phyloP scores from a whole-genome alignment of 2,888 invertebrate genomes.

The Drosophila heteroneura region DNA sequence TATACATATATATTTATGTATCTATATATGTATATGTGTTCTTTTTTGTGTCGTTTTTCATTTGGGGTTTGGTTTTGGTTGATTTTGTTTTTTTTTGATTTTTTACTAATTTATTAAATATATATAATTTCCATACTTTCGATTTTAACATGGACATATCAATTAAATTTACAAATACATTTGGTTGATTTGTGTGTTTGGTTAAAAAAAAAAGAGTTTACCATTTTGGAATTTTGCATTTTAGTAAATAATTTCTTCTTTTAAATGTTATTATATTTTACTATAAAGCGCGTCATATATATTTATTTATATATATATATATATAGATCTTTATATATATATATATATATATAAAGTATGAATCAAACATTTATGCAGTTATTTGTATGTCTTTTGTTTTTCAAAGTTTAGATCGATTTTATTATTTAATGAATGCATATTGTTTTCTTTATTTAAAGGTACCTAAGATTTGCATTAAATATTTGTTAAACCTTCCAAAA shows the following conservation, averaged over 20 bases:
- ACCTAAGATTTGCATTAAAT: slow-evolving; percentile 72
- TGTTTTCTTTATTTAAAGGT: slow-evolving; percentile 62
- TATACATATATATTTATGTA: slow-evolving; percentile 47
- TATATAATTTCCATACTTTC: slow-evolving; percentile 62
- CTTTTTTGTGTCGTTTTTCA: slow-evolving; percentile 12
- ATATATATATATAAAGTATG: slow-evolving; percentile 27
- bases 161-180: slow-evolving; percentile 68
- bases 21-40: slow-evolving; percentile 34
- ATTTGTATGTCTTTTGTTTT: slow-evolving; percentile 31
- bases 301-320: slow-evolving; percentile 32
- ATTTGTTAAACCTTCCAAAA: slow-evolving; percentile 25
- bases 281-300: slow-evolving; percentile 58
- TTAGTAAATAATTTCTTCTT: slow-evolving; percentile 54
- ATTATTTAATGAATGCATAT: slow-evolving; percentile 50
- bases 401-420: slow-evolving; percentile 29
- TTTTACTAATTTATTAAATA: slow-evolving; percentile 66
- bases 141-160: slow-evolving; percentile 60
- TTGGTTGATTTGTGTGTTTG: slow-evolving; percentile 27
- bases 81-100: slow-evolving; percentile 8
- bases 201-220: slow-evolving; percentile 29
- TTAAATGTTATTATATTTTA: slow-evolving; percentile 8
- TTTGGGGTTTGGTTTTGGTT: slow-evolving; percentile 4
- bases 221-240: slow-evolving; percentile 43
- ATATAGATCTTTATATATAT: slow-evolving; percentile 22
- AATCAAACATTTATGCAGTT: slow-evolving; percentile 63